Conservation (phyloP, 2,888 invertebrate genomes). For the Phyllotreta cruciferae region DNA sequence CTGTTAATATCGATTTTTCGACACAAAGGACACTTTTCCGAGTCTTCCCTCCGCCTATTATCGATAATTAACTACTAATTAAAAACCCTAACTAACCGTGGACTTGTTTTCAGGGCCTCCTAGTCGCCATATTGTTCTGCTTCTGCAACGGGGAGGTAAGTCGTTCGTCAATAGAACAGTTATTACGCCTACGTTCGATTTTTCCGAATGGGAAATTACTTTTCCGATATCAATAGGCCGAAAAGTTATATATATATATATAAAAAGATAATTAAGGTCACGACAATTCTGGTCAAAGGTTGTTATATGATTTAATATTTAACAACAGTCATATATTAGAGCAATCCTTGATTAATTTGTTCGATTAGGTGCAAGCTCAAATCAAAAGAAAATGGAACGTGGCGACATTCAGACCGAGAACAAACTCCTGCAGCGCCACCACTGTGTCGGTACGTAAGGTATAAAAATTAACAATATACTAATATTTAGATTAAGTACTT, state of each 20-base stretch:
- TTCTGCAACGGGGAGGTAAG: conserved; percentile 95
- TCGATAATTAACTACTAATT: background rate
- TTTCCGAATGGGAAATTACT: too few species aligned
- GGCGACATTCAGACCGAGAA: conserved; percentile 75
- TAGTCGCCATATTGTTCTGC: conserved; percentile 90
- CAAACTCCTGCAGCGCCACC: conserved; percentile 85
- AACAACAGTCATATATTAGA: too few species aligned
- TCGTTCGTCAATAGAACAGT: conserved; percentile 27
- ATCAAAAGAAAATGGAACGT: conserved; percentile 82
- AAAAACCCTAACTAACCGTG: background rate
- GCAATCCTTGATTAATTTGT: too few species aligned
- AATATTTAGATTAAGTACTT: background rate
- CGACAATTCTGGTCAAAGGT: too few species aligned
- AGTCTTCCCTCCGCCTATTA: background rate
- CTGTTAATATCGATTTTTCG: background rate
- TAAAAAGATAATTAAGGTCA: too few species aligned
- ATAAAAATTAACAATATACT: conserved; percentile 36
- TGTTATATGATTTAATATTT: too few species aligned
- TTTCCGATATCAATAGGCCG: too few species aligned
- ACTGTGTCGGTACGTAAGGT: conserved; percentile 83
- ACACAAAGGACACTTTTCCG: background rate
- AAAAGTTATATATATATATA: too few species aligned
- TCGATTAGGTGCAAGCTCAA: conserved; percentile 73
- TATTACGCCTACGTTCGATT: too few species aligned
- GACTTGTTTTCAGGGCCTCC: conserved; percentile 76